These are phyloP conservation scores for Drosophila nikananu DNA, from an alignment of 1,140 invertebrate genomes.

Conservation along the genomic window DNA sequence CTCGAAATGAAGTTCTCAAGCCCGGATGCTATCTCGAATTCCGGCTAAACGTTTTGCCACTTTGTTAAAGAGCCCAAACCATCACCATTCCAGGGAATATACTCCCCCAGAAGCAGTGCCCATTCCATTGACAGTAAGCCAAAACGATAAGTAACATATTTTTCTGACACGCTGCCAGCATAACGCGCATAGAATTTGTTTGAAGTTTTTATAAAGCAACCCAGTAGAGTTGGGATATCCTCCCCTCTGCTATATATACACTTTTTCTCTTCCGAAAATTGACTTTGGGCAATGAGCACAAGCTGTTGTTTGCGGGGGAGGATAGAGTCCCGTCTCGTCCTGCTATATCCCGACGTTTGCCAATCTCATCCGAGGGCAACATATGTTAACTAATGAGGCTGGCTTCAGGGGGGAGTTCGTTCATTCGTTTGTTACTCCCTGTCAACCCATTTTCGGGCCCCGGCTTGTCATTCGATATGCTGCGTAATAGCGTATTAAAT, in stretches of 20 bases:
- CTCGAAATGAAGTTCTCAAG: conserved; percentile 36
- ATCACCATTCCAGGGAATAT: neutral
- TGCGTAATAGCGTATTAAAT: conserved; percentile 84
- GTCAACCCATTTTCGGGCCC: conserved; percentile 57
- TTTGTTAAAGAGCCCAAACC: conserved; percentile 35
- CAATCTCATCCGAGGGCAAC: conserved; percentile 57
- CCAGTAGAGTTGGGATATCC: conserved; percentile 15
- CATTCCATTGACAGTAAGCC: conserved; percentile 49
- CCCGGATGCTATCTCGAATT: conserved; percentile 9
- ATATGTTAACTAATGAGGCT: conserved; percentile 83
- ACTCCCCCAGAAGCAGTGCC: conserved; percentile 15
- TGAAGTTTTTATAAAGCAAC: conserved; percentile 74
- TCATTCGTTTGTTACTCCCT: conserved; percentile 1
- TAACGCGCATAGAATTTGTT: conserved; percentile 72
- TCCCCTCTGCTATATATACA: conserved; percentile 5
- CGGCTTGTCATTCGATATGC: conserved; percentile 78
- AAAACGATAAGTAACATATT: conserved; percentile 77
- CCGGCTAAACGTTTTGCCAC: conserved; percentile 34
- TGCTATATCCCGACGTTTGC: conserved; percentile 28
- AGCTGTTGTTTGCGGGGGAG: conserved; percentile 69
- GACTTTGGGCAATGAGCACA: conserved; percentile 81
- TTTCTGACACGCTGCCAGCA: conserved; percentile 73
- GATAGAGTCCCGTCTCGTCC: conserved; percentile 19
- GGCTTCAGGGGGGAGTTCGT: conserved; percentile 11
- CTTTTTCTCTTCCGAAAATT: conserved; percentile 70